Evolutionary conservation across 2,113 vertebrate species (phyloP).

Genomic region (Vidua chalybeata): DNA sequence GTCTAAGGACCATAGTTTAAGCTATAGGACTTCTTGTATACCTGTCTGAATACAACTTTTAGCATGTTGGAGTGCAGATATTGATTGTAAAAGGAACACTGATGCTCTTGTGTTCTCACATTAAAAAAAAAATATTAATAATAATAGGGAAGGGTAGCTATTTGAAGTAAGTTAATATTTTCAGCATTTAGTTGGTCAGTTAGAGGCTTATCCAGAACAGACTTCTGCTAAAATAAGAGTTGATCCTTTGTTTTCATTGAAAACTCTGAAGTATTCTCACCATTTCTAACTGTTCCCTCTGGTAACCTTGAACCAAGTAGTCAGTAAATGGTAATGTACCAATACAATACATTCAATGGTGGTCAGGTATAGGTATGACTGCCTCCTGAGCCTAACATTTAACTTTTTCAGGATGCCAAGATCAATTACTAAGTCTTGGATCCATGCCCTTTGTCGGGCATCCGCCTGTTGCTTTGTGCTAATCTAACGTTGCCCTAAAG

Average conservation of each 20-base stretch:
- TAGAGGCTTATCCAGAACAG: background rate
- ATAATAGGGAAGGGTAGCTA: background rate
- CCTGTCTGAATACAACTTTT: background rate
- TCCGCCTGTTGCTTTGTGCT: background rate
- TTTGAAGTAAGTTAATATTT: background rate
- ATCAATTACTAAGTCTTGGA: background rate
- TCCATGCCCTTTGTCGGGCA: background rate
- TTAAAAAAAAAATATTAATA: no score
- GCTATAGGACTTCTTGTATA: background rate
- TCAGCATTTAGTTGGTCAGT: background rate
- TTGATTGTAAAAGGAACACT: background rate
- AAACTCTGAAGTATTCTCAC: background rate
- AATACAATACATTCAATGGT: background rate
- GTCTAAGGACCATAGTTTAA: background rate
- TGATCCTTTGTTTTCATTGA: background rate
- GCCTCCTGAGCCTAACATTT: background rate
- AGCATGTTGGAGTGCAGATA: background rate
- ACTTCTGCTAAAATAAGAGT: background rate
- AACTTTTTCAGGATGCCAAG: background rate
- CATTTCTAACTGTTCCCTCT: constrained; percentile 11
- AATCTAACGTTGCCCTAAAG: background rate
- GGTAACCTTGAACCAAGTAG: constrained; percentile 28
- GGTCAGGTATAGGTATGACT: background rate
- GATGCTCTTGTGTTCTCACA: background rate
- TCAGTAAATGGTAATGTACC: background rate